A percentile compares a stretch with the other conserved stretches of the same genome.
phyloP scores from a whole-genome alignment of 2,113 vertebrate genomes.

The Corydoras sp. region DNA sequence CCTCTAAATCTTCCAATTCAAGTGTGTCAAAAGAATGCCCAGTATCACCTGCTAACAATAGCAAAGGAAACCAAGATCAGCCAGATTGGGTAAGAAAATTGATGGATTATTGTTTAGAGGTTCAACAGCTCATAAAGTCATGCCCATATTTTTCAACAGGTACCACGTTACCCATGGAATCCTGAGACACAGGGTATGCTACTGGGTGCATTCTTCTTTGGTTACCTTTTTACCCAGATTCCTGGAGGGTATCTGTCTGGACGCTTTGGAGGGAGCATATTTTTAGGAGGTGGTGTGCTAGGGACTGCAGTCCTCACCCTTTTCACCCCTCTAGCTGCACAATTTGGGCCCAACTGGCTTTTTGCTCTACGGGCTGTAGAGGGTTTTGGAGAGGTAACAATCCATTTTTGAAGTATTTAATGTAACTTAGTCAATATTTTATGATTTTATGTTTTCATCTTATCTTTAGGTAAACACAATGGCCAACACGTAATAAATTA shows the following conservation, averaged over 20 bases:
- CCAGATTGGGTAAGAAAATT: slow-evolving; percentile 51
- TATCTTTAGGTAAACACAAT: too few relatives aligned
- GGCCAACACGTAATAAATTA: too few relatives aligned
- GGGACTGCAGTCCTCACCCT: slow-evolving; percentile 70
- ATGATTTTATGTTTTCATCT: too few relatives aligned
- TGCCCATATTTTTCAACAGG: slow-evolving; percentile 40
- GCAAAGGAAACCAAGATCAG: slow-evolving; percentile 34
- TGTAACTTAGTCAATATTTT: too few relatives aligned
- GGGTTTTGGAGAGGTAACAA: slow-evolving; percentile 65
- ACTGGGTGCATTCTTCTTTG: slow-evolving; percentile 77
- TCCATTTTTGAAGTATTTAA: too few relatives aligned
- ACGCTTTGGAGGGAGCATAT: slow-evolving; percentile 66
- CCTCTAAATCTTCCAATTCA: slow-evolving; percentile 21
- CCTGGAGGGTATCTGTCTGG: slow-evolving; percentile 76
- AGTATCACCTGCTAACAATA: slow-evolving; percentile 35
- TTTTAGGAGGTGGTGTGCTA: slow-evolving; percentile 71
- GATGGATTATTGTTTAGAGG: neutral
- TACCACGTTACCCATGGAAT: slow-evolving; percentile 59
- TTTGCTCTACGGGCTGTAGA: slow-evolving; percentile 62
- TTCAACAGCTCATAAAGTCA: too few relatives aligned
- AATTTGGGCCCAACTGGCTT: slow-evolving; percentile 60
- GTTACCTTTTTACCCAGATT: slow-evolving; percentile 75
- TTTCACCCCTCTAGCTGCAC: slow-evolving; percentile 68
- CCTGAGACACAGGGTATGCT: slow-evolving; percentile 69
- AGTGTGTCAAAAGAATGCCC: slow-evolving; percentile 50